These are phyloP conservation scores for Irena cyanogastra DNA, from an alignment of 2,113 vertebrate species.

Conservation along the genomic window DNA sequence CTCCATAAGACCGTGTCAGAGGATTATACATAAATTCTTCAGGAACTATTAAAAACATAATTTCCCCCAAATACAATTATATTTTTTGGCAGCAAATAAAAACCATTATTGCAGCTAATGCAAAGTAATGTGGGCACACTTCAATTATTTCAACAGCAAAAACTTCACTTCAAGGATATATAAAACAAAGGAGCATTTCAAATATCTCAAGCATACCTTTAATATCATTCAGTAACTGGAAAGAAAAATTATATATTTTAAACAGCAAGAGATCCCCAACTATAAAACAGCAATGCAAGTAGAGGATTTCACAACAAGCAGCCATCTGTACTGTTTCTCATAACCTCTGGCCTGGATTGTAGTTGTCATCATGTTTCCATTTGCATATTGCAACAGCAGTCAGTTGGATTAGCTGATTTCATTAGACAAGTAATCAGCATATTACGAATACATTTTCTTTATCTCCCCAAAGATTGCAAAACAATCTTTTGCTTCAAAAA, in stretches of 20 bases:
- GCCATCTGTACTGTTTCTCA: not conserved
- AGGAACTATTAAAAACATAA: constrained; percentile 76
- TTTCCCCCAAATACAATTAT: not conserved
- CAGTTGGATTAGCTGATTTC: not conserved
- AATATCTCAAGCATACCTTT: not conserved
- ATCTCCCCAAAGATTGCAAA: not conserved
- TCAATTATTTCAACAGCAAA: not conserved
- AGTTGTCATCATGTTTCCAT: not conserved
- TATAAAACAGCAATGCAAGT: not conserved
- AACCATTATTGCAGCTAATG: not conserved
- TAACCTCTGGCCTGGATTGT: not conserved
- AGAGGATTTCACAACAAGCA: not conserved
- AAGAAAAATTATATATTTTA: not conserved
- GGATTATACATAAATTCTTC: constrained; percentile 99
- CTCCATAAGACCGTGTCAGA: constrained; percentile 91
- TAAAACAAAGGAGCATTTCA: not conserved
- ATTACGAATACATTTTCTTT: not conserved
- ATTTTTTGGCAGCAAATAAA: not conserved
- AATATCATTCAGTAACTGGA: not conserved
- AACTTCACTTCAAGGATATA: not conserved
- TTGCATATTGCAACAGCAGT: not conserved
- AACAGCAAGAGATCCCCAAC: not conserved
- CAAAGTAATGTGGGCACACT: not conserved
- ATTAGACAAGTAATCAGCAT: not conserved
- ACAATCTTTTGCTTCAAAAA: not conserved